phyloP scores from a whole-genome alignment of 2,888 invertebrate genomes.

The Stratiomys singularior region DNA sequence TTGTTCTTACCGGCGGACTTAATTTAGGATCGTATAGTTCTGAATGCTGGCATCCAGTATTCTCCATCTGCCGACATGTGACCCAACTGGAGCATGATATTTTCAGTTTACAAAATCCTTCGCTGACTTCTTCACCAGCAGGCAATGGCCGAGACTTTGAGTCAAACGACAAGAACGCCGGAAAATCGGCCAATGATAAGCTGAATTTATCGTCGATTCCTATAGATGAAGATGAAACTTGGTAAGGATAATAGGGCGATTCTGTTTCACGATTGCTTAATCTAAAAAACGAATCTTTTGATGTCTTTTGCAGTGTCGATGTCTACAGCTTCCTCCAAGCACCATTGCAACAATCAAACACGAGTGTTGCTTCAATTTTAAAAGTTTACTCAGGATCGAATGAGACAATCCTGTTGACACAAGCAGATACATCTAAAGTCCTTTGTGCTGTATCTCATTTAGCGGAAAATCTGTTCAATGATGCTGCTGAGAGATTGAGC shows the following conservation, averaged over 20 bases:
- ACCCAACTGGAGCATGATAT: conserved; percentile 90
- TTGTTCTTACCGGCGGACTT: conserved; percentile 85
- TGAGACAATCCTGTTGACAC: conserved; percentile 72
- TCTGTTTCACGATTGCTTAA: background rate
- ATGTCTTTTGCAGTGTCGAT: conserved; percentile 75
- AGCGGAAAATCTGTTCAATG: conserved; percentile 90
- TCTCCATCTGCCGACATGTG: conserved; percentile 92
- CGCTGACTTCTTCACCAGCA: conserved; percentile 61
- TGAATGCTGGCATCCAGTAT: conserved; percentile 96
- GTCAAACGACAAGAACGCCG: conserved; percentile 61
- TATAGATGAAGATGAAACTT: conserved; percentile 80
- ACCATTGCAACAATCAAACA: conserved; percentile 72
- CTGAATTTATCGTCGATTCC: conserved; percentile 71
- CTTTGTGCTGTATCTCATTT: conserved; percentile 90
- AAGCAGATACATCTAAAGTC: conserved; percentile 86
- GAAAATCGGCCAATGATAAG: conserved; percentile 71
- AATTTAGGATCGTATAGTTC: conserved; percentile 92
- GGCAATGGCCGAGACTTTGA: conserved; percentile 62
- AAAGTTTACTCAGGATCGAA: conserved; percentile 65
- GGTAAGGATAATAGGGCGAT: conserved; percentile 66
- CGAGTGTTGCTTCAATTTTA: conserved; percentile 65
- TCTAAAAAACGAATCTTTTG: background rate
- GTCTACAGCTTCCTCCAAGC: conserved; percentile 85
- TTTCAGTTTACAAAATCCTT: conserved; percentile 78
- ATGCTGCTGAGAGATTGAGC: conserved; percentile 87